Evolutionary conservation across 1,140 invertebrate genomes (phyloP), one percentile per base, ranked within the genome.

Genomic region (Trachymyrmex septentrionalis): DNA sequence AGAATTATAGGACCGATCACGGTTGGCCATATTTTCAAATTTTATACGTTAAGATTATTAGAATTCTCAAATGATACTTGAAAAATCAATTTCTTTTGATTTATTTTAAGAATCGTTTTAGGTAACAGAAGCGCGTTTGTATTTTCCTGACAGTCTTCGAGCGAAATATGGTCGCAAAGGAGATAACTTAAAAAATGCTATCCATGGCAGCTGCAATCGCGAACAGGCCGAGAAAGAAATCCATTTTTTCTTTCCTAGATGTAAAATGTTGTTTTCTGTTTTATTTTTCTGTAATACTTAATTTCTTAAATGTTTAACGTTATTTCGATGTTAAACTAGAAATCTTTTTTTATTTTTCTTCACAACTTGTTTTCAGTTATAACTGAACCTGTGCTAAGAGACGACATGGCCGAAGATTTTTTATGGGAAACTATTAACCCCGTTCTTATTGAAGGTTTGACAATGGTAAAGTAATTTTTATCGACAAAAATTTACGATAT

Each of bases 211-310:
- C 89, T 97, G 97, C 89, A 96, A 96, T 87, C 94, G 96, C 3
- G 95, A 96, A 50, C 96, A 96, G 53, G 98, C 98, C 0, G 95
- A 97, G 53, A 96, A 96, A 59, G 99, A 99, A 95, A 98, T 99
- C 90, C 96, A 97, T 91, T 99, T 98, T 95, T 98, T 99, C 92
- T 99, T 98, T 94, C 97, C 98, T 3, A 96, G 97, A 87, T 96
- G 98, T 98, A 96, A 96, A 67, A 48, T 38, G 50, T 84, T 14
- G 44, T 16, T 73, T 75, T 30, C 0, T 4, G 14, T 7, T 64
- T 59, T 4, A 44, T n/a, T 24, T 57, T 34, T 72, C 9, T 10
- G 0, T 21, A 12, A 19, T 38, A 16, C 14, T 53, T 64, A 24
- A 72, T 61, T n/a, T 50, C 6, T n/a, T 16, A n/a, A 44, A 38